These are phyloP conservation scores for Octodonta nipae DNA, from an alignment of 2,888 invertebrate species.

Conservation along the genomic window DNA sequence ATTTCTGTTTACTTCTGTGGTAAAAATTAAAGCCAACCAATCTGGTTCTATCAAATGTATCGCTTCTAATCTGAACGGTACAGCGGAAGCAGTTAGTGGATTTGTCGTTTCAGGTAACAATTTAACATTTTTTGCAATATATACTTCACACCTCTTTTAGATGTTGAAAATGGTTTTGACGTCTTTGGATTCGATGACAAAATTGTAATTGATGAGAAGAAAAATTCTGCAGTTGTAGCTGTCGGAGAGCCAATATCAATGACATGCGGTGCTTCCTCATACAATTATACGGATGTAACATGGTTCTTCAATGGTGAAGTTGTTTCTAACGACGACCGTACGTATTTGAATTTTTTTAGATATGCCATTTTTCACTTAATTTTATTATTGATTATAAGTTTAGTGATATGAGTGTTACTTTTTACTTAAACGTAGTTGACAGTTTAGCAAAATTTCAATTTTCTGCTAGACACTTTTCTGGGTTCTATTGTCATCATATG, in stretches of 20 bases:
- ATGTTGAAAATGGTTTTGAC: conserved; percentile 36
- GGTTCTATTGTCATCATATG: too few relatives aligned
- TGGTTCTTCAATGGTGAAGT: conserved; percentile 33
- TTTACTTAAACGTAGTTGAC: conserved; percentile 1
- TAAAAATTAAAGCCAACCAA: conserved; percentile 31
- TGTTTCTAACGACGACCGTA: conserved; percentile 8
- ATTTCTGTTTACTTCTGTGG: conserved; percentile 24
- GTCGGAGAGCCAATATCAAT: conserved; percentile 43
- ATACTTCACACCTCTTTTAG: too few relatives aligned
- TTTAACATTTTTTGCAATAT: too few relatives aligned
- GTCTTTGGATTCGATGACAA: conserved; percentile 34
- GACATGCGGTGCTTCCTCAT: conserved; percentile 45
- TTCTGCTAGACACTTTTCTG: too few relatives aligned
- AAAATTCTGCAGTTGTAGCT: conserved; percentile 28
- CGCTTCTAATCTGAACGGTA: conserved; percentile 34
- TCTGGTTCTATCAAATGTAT: conserved; percentile 37
- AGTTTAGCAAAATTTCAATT: too few relatives aligned
- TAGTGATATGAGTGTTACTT: conserved; percentile 10
- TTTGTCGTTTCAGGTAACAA: conserved; percentile 23
- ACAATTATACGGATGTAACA: conserved; percentile 38
- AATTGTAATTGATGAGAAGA: conserved; percentile 24
- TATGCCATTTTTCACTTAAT: too few relatives aligned
- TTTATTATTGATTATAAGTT: too few relatives aligned
- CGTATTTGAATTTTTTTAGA: too few relatives aligned
- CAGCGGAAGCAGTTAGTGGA: conserved; percentile 14